Percentiles rank a stretch among this genome's conserved stretches.
phyloP scores from a whole-genome alignment of 2,888 invertebrate species.

The Caenorhabditis virilis region DNA sequence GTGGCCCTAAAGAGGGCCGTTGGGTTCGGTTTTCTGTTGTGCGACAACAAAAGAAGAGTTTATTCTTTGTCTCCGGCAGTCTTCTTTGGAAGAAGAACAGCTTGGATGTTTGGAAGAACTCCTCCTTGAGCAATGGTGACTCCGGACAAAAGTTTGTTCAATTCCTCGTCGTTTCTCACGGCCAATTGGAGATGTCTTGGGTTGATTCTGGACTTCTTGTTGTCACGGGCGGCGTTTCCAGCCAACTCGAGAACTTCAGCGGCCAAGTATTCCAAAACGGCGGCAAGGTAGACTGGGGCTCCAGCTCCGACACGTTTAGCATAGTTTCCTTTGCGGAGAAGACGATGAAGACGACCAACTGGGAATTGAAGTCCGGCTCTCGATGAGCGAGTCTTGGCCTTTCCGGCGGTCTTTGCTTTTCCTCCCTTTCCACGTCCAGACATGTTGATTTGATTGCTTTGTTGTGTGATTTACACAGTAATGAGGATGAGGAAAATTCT shows the following conservation, averaged over 20 bases:
- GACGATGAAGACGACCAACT: constrained; percentile 66
- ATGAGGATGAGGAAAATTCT: background rate
- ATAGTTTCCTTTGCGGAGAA: constrained; percentile 65
- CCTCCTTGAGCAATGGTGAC: constrained; percentile 87
- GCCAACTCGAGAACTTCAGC: constrained; percentile 60
- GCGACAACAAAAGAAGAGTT: background rate
- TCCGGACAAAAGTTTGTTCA: constrained; percentile 70
- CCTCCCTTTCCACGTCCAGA: constrained; percentile 82
- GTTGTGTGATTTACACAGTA: background rate
- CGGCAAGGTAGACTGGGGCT: constrained; percentile 65
- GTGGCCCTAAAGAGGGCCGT: constrained; percentile 59
- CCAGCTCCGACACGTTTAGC: constrained; percentile 65
- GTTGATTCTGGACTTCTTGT: constrained; percentile 71
- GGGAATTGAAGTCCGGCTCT: constrained; percentile 67
- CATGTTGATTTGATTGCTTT: constrained; percentile 73
- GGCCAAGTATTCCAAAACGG: constrained; percentile 64
- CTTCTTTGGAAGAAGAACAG: constrained; percentile 65
- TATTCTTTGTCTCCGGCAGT: constrained; percentile 45
- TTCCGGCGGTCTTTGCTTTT: constrained; percentile 72
- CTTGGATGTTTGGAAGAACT: constrained; percentile 73
- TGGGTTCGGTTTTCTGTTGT: constrained; percentile 31
- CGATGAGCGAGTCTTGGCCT: constrained; percentile 58
- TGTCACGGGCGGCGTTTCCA: constrained; percentile 71
- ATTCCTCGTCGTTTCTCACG: constrained; percentile 65
- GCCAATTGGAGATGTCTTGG: constrained; percentile 68